Conservation (phyloP, 2,797 vertebrate genomes). For the Pogonophryne albipinna region DNA sequence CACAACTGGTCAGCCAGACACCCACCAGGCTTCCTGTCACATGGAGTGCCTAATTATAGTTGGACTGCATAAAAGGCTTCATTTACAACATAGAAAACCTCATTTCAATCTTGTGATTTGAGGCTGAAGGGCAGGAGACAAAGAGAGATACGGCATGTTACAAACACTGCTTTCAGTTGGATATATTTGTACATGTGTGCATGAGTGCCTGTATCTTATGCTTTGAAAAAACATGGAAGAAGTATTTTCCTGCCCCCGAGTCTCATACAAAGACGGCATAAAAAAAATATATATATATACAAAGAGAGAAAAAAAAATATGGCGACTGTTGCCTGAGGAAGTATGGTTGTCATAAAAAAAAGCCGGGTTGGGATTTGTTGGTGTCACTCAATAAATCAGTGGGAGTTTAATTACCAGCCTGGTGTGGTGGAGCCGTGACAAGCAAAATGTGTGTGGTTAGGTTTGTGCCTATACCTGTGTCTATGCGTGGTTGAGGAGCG, state of each 20-base stretch:
- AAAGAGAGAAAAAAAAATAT: slow-evolving; percentile 71
- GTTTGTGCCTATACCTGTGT: slow-evolving; percentile 13
- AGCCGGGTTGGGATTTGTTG: slow-evolving; percentile 92
- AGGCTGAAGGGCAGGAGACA: slow-evolving; percentile 52
- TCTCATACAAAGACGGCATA: slow-evolving; percentile 62
- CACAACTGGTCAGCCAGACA: slow-evolving; percentile 66
- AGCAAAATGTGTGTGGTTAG: slow-evolving; percentile 63
- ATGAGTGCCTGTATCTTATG: slow-evolving; percentile 48
- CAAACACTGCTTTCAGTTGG: background rate
- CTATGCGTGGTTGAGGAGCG: slow-evolving; percentile 49
- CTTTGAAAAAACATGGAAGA: slow-evolving; percentile 69
- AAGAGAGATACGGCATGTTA: slow-evolving; percentile 18
- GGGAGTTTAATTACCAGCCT: slow-evolving; percentile 95
- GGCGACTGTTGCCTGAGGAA: slow-evolving; percentile 85
- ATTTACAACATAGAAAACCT: slow-evolving; percentile 66
- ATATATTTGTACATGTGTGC: slow-evolving; percentile 9
- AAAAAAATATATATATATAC: slow-evolving; percentile 45
- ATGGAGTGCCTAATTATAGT: slow-evolving; percentile 69
- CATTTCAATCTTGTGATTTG: slow-evolving; percentile 70
- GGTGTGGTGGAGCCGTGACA: slow-evolving; percentile 90
- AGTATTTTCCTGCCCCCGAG: slow-evolving; percentile 53
- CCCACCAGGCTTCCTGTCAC: slow-evolving; percentile 68
- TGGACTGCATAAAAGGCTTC: slow-evolving; percentile 62
- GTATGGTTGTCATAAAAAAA: slow-evolving; percentile 92
- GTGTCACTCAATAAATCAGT: slow-evolving; percentile 98